Evolutionary conservation across 2,113 vertebrate species (phyloP).

Genomic region (Sisor rabdophorus): DNA sequence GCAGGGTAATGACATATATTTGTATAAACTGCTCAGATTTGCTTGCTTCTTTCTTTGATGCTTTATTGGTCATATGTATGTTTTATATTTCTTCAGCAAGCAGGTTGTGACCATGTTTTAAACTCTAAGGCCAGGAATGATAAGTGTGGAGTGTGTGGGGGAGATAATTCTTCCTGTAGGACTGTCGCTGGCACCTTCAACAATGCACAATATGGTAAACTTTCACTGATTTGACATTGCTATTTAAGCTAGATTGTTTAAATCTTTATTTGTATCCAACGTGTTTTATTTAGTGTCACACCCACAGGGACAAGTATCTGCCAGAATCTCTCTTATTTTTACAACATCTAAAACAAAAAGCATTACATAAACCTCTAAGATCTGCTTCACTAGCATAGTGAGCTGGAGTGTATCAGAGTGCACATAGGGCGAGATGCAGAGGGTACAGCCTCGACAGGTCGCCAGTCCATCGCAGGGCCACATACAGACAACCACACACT

Average conservation of each 20-base stretch:
- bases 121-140: conserved; percentile 92
- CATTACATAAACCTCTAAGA: background rate
- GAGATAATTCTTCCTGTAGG: conserved; percentile 92
- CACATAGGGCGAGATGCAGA: no score
- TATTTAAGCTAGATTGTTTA: background rate
- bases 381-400: background rate
- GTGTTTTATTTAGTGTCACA: conserved; percentile 33
- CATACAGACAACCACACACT: no score
- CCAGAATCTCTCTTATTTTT: background rate
- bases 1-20: conserved; percentile 75
- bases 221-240: background rate
- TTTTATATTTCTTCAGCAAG: conserved; percentile 78
- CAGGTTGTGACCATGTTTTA: conserved; percentile 91
- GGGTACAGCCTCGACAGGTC: no score
- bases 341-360: background rate
- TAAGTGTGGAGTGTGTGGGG: conserved; percentile 93
- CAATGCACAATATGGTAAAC: conserved; percentile 86
- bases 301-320: conserved; percentile 27
- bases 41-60: background rate
- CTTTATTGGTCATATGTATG: background rate
- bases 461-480: no score
- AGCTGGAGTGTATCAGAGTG: no score
- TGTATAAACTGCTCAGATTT: background rate
- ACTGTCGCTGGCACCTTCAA: conserved; percentile 87
- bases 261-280: conserved; percentile 1